Evolutionary conservation across 2,888 invertebrate genomes (phyloP), one percentile per base, ranked within the genome.

Genomic region (Penaeus monodon): DNA sequence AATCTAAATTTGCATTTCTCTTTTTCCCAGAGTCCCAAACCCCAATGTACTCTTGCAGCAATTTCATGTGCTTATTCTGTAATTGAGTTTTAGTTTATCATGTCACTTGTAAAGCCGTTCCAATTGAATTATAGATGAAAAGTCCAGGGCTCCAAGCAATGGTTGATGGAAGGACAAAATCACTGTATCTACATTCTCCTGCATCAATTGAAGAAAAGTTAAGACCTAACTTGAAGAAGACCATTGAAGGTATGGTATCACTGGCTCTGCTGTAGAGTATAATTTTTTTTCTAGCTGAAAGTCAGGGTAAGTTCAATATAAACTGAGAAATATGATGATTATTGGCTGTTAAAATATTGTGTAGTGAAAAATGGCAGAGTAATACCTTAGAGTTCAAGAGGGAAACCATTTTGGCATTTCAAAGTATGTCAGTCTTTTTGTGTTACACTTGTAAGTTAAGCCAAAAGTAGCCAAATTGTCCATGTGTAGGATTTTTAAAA

Each of bases 111-210:
- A 14, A 17, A n/a, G 70, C 14, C 22, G 14, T 64, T 27, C 8
- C 29, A 24, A 27, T n/a, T 27, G 70, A 24, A 27, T 70, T 14
- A 64, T 64, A 79, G 85, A 88, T 88, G 90, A 84, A 88, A 57
- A 96, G 95, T 92, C 99, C 99, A 81, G 93, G 93, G 12, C 95
- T 98, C 68, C 94, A 98, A 57, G 97, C 97, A 0, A 95, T 96
- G 29, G 94, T 95, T 10, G 95, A 96, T 91, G 97, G 97, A 7
- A 97, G 96, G 92, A 96, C 96, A 92, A 96, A 96, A 92, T 99
- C 99, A 0, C 93, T 99, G 22, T 99, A 99, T 92, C 97, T 99
- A 95, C 95, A 97, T 57, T 96, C 96, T 24, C 96, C 99, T 33
- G 95, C 96, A 90, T 97, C 97, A 91, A 97, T 99, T 91, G 98